Conservation (phyloP, 2,888 invertebrate genomes). For the Apocheima hispidaria region DNA sequence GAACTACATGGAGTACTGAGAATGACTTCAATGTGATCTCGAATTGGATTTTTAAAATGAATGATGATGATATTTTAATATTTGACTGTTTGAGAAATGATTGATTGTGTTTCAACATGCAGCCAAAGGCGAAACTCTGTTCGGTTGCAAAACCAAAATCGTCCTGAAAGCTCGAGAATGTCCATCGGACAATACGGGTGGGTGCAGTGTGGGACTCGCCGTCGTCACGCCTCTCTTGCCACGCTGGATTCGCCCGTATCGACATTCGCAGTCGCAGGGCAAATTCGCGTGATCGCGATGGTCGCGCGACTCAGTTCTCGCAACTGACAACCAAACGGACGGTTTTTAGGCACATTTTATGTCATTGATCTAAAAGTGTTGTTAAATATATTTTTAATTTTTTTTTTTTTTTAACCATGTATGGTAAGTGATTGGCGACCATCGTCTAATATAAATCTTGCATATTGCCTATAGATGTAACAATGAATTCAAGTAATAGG, state of each 20-base stretch:
- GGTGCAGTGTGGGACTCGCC: too few species aligned
- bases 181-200: background rate
- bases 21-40: slow-evolving; percentile 79
- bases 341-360: slow-evolving; percentile 4
- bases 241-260: background rate
- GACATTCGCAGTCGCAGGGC: background rate
- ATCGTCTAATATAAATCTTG: background rate
- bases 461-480: background rate
- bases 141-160: background rate
- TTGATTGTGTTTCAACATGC: slow-evolving; percentile 17
- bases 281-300: background rate
- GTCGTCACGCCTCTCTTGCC: background rate
- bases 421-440: background rate
- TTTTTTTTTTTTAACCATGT: background rate
- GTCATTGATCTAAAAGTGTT: slow-evolving; percentile 13
- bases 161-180: background rate
- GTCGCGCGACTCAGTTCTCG: background rate
- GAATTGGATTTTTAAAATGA: slow-evolving; percentile 73
- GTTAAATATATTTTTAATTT: slow-evolving; percentile 11
- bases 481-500: slow-evolving; percentile 13
- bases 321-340: background rate
- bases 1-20: slow-evolving; percentile 76
- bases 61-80: slow-evolving; percentile 49
- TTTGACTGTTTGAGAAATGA: slow-evolving; percentile 39
- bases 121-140: slow-evolving; percentile 6